A percentile compares a stretch with the other conserved stretches of the same genome.
Conservation (phyloP, 1,140 invertebrate species). For the Aporrectodea caliginosa region DNA sequence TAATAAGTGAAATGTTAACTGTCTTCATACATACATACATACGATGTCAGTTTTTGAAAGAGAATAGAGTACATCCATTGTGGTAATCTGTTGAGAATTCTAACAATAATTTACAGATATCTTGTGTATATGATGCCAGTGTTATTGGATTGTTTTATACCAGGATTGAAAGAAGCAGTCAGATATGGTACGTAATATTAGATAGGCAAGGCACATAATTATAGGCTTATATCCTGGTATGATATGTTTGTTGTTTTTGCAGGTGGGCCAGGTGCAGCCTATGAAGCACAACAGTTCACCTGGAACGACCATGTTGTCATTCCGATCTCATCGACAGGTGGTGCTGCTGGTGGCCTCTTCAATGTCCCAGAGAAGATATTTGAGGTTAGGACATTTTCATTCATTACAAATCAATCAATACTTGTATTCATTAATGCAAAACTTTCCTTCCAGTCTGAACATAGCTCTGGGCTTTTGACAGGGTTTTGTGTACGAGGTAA, state of each 20-base stretch:
- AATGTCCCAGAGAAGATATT: conserved; percentile 51
- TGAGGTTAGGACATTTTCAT: conserved; percentile 37
- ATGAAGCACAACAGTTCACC: conserved; percentile 53
- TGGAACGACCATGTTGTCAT: conserved; percentile 56
- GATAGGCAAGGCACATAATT: too few relatives aligned
- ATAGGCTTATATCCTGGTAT: conserved; percentile 13
- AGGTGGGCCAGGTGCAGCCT: conserved; percentile 49
- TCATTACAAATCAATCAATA: neutral
- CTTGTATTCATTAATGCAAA: neutral
- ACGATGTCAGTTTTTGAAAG: too few relatives aligned
- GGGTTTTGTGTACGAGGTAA: neutral
- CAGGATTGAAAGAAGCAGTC: too few relatives aligned
- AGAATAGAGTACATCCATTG: too few relatives aligned
- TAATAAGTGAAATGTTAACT: too few relatives aligned
- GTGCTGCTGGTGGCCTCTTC: conserved; percentile 50
- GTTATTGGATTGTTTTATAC: too few relatives aligned
- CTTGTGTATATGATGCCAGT: too few relatives aligned
- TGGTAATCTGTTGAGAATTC: too few relatives aligned
- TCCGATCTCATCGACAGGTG: conserved; percentile 48
- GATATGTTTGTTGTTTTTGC: conserved; percentile 25
- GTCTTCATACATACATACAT: too few relatives aligned
- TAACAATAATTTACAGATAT: too few relatives aligned
- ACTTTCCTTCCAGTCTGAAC: neutral
- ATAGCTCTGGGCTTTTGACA: neutral
- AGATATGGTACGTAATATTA: too few relatives aligned